Conservation (phyloP, 2,113 vertebrate species). For the Globicephala melas region DNA sequence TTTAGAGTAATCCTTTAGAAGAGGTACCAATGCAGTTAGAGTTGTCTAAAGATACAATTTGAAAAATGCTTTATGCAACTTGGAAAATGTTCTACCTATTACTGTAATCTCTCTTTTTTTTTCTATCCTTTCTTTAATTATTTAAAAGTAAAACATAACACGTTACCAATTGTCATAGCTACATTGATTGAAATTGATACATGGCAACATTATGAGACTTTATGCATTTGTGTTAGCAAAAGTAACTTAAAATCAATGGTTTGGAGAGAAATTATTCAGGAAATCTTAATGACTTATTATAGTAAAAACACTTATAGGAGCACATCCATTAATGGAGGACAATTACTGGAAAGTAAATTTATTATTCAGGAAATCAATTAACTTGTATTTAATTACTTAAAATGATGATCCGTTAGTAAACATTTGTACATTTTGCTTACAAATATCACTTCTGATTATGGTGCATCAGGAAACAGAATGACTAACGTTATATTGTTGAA, state of each 20-base stretch:
- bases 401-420: constrained; percentile 83
- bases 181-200: constrained; percentile 67
- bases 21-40: neutral
- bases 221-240: constrained; percentile 67
- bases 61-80: neutral
- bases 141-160: constrained; percentile 58
- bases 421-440: constrained; percentile 74
- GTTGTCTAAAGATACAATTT: neutral
- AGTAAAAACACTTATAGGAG: constrained; percentile 81
- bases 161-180: constrained; percentile 49
- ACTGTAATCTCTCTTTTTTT: neutral
- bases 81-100: constrained; percentile 30
- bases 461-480: constrained; percentile 61
- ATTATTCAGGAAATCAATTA: constrained; percentile 83
- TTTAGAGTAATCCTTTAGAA: constrained; percentile 13
- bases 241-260: constrained; percentile 84
- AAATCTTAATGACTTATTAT: constrained; percentile 86
- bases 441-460: constrained; percentile 73
- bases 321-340: constrained; percentile 81
- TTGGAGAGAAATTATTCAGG: constrained; percentile 83
- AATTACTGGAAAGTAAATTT: constrained; percentile 84
- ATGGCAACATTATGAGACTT: constrained; percentile 57
- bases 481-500: neutral
- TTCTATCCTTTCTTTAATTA: neutral
- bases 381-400: constrained; percentile 87